Percentiles rank a stretch among this genome's conserved stretches.
phyloP scores from a whole-genome alignment of 2,113 vertebrate species.

The Anhinga anhinga region DNA sequence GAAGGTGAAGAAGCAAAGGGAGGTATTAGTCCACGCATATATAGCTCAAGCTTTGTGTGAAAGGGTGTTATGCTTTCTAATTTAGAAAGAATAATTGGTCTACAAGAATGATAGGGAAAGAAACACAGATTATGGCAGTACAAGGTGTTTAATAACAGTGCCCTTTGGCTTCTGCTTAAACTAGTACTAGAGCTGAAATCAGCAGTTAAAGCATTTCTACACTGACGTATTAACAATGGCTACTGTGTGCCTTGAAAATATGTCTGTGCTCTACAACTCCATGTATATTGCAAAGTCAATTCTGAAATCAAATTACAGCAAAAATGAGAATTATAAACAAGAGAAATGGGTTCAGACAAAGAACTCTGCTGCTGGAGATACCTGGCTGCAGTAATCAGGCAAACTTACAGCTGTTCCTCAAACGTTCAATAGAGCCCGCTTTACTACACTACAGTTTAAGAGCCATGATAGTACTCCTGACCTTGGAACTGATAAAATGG shows the following conservation, averaged over 20 bases:
- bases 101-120: neutral
- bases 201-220: constrained; percentile 22
- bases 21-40: neutral
- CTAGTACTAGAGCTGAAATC: neutral
- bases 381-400: neutral
- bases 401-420: neutral
- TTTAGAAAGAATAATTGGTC: neutral
- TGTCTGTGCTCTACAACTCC: neutral
- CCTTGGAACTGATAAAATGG: constrained; percentile 41
- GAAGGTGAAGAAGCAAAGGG: neutral
- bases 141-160: constrained; percentile 3
- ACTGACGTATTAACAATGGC: neutral
- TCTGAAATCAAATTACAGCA: constrained; percentile 4
- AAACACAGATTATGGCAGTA: neutral
- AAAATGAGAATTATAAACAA: neutral
- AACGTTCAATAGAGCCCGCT: neutral
- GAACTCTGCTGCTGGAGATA: neutral
- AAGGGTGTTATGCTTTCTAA: neutral
- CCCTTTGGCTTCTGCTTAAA: neutral
- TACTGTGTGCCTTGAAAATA: neutral
- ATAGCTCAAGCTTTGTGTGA: neutral
- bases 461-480: neutral
- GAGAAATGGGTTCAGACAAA: neutral
- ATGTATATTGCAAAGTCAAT: constrained; percentile 16
- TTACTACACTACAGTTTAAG: neutral